Percentiles rank a stretch among this genome's conserved stretches.
These are phyloP conservation scores for Leuciscus waleckii DNA, from an alignment of 2,797 vertebrate genomes.

Conservation along the genomic window DNA sequence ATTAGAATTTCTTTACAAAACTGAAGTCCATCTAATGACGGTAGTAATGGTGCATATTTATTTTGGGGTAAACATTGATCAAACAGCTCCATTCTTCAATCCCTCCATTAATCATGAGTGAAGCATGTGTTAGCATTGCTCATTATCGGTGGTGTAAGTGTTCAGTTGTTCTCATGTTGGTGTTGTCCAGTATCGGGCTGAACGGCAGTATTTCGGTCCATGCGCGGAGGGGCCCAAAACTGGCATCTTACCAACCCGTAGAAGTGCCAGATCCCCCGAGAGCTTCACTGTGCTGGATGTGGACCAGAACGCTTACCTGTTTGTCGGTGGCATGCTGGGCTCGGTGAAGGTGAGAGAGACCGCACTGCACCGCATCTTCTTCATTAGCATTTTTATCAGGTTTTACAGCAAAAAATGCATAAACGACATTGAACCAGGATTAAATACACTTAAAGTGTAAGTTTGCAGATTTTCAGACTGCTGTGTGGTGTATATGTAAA, in stretches of 20 bases:
- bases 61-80: not conserved
- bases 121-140: not conserved
- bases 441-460: not conserved
- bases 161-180: not conserved
- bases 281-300: slow-evolving; percentile 94
- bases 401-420: not conserved
- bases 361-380: not conserved
- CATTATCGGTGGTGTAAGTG: too few species aligned
- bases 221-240: slow-evolving; percentile 90
- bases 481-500: too few species aligned
- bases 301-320: slow-evolving; percentile 92
- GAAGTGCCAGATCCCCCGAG: slow-evolving; percentile 84
- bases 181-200: slow-evolving; percentile 84
- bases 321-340: slow-evolving; percentile 92
- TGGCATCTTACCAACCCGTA: slow-evolving; percentile 83
- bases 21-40: not conserved
- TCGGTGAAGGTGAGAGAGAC: slow-evolving; percentile 83
- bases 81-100: not conserved
- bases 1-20: not conserved
- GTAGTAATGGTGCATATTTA: not conserved
- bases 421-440: not conserved
- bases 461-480: too few species aligned
- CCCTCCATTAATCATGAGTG: not conserved
- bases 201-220: slow-evolving; percentile 92
- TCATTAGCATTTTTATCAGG: too few species aligned